These are phyloP conservation scores for Hemicrepidius hirtus DNA, from an alignment of 2,888 invertebrate genomes.

Conservation along the genomic window DNA sequence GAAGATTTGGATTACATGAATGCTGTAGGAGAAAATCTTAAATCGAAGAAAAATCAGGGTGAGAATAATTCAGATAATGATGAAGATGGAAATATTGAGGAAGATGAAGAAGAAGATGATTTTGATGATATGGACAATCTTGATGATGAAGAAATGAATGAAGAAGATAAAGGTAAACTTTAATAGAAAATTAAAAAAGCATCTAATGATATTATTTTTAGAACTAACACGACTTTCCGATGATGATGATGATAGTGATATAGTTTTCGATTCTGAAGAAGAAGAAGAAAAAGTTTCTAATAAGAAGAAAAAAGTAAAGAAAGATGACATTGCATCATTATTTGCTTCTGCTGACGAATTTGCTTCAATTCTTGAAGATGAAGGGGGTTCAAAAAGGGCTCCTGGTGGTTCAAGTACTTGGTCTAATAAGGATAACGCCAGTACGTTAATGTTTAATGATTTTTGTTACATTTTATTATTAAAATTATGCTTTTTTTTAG, in stretches of 20 bases:
- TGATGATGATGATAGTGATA: slow-evolving; percentile 67
- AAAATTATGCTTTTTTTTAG: slow-evolving; percentile 62
- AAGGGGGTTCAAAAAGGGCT: slow-evolving; percentile 76
- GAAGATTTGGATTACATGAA: slow-evolving; percentile 81
- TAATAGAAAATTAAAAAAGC: no score
- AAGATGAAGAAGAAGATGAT: slow-evolving; percentile 72
- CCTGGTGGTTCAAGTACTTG: slow-evolving; percentile 81
- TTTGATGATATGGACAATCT: slow-evolving; percentile 69
- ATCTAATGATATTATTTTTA: slow-evolving; percentile 52
- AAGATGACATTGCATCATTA: slow-evolving; percentile 76
- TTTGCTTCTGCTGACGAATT: slow-evolving; percentile 94
- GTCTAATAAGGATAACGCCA: slow-evolving; percentile 85
- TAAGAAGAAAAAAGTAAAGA: slow-evolving; percentile 60
- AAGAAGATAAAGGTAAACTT: slow-evolving; percentile 68
- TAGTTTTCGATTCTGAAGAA: slow-evolving; percentile 67
- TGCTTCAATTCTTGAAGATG: slow-evolving; percentile 90
- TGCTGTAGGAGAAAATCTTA: slow-evolving; percentile 75
- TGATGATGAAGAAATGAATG: slow-evolving; percentile 63
- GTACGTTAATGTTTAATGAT: slow-evolving; percentile 68
- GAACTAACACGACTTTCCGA: slow-evolving; percentile 65
- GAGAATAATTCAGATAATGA: slow-evolving; percentile 60
- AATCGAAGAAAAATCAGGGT: slow-evolving; percentile 55
- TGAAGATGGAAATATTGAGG: slow-evolving; percentile 65
- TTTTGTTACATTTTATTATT: slow-evolving; percentile 22
- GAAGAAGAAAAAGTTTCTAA: slow-evolving; percentile 61